A percentile compares a stretch with the other conserved stretches of the same genome.
phyloP scores from a whole-genome alignment of 2,113 vertebrate species.

The Guaruba guarouba region DNA sequence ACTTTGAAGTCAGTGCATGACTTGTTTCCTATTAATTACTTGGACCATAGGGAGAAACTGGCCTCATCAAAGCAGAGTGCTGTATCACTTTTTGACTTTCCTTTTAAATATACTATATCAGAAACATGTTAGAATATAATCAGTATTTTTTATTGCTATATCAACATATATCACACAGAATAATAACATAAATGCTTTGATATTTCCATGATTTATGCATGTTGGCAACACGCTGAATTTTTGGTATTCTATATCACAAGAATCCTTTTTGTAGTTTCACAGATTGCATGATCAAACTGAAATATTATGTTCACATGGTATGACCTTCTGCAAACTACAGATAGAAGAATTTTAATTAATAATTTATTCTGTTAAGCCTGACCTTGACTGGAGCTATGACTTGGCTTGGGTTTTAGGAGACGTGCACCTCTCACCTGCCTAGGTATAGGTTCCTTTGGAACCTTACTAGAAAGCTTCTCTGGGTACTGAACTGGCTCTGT shows the following conservation, averaged over 20 bases:
- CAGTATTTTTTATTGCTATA: neutral
- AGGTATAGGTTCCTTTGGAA: neutral
- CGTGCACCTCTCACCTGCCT: rapidly evolving
- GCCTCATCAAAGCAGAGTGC: neutral
- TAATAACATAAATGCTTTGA: neutral
- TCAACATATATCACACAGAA: neutral
- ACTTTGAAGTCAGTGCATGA: neutral
- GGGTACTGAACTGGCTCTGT: neutral
- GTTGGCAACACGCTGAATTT: neutral
- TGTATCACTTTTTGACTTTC: neutral
- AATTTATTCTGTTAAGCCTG: neutral
- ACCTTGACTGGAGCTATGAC: neutral
- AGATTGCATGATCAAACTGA: neutral
- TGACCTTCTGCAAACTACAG: neutral
- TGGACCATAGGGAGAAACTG: neutral
- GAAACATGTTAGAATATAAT: neutral
- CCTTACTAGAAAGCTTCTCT: neutral
- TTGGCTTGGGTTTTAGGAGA: neutral
- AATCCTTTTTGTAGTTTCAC: neutral
- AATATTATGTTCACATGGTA: neutral
- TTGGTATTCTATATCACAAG: neutral
- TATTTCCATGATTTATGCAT: neutral
- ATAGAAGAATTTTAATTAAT: neutral
- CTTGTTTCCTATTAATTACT: neutral
- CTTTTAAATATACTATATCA: neutral